Conservation (phyloP, 30 jellyfish, hydroid and myxozoan genomes). For the Catostylus mosaicus region DNA sequence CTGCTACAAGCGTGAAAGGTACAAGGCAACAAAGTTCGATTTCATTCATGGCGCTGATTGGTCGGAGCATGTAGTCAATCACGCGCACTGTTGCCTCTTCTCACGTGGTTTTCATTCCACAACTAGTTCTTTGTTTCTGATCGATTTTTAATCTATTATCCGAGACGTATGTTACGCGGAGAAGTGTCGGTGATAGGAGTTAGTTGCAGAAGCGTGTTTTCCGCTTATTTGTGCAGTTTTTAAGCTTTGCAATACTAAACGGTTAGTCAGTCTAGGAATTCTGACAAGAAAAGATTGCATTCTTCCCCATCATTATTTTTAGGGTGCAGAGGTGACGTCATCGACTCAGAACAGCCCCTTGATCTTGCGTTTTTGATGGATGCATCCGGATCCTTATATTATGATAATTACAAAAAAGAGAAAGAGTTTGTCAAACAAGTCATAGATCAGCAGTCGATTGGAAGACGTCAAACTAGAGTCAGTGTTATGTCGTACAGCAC, state of each 20-base stretch:
- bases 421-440: conserved; percentile 70
- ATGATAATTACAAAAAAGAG: conserved; percentile 62
- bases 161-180: no score
- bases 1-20: no score
- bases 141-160: no score
- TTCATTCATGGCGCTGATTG: no score
- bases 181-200: no score
- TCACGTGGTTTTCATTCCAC: no score
- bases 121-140: no score
- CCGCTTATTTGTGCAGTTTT: not conserved
- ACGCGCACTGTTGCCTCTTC: no score
- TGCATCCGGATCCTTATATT: conserved; percentile 81
- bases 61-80: no score
- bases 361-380: conserved; percentile 91
- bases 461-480: conserved; percentile 53
- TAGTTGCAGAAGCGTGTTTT: not conserved
- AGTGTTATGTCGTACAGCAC: conserved; percentile 80
- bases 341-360: conserved; percentile 22
- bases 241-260: conserved; percentile 1
- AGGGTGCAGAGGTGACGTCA: conserved; percentile 61
- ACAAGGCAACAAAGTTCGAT: no score
- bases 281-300: not conserved
- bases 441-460: conserved; percentile 55
- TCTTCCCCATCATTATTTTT: not conserved
- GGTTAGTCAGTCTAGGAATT: not conserved